Conservation (phyloP, 2,888 invertebrate species). For the Sarcophaga rosellei region DNA sequence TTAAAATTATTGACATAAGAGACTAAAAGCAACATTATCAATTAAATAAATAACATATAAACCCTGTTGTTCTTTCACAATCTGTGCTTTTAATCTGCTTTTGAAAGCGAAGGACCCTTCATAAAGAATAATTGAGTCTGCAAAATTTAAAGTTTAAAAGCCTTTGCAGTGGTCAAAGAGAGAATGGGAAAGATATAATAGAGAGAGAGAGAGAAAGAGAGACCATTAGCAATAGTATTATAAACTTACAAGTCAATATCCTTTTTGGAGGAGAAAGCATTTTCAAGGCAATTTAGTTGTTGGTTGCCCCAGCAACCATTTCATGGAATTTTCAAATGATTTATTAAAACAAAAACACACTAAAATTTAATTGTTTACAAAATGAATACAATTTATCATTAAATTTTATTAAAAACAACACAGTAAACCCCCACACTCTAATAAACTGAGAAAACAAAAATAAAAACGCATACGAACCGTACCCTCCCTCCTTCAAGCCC, state of each 20-base stretch:
- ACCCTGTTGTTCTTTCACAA: too few relatives aligned
- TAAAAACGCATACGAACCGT: too few relatives aligned
- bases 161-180: neutral
- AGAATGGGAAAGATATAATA: neutral
- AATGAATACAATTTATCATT: neutral
- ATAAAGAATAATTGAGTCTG: neutral
- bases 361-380: neutral
- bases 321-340: neutral
- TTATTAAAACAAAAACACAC: neutral
- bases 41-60: too few relatives aligned
- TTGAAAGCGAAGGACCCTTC: too few relatives aligned
- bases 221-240: neutral
- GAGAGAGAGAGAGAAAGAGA: neutral
- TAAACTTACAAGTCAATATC: neutral
- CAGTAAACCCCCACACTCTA: slow-evolving; percentile 41
- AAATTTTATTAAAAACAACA: neutral
- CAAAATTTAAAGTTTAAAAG: slow-evolving; percentile 60
- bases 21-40: too few relatives aligned
- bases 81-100: too few relatives aligned
- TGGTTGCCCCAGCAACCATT: neutral
- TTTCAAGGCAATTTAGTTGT: neutral
- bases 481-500: neutral
- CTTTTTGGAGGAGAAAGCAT: slow-evolving; percentile 42
- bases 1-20: too few relatives aligned
- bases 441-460: too few relatives aligned